Conservation (phyloP, 2,113 vertebrate species). For the Eurystomus gularis region DNA sequence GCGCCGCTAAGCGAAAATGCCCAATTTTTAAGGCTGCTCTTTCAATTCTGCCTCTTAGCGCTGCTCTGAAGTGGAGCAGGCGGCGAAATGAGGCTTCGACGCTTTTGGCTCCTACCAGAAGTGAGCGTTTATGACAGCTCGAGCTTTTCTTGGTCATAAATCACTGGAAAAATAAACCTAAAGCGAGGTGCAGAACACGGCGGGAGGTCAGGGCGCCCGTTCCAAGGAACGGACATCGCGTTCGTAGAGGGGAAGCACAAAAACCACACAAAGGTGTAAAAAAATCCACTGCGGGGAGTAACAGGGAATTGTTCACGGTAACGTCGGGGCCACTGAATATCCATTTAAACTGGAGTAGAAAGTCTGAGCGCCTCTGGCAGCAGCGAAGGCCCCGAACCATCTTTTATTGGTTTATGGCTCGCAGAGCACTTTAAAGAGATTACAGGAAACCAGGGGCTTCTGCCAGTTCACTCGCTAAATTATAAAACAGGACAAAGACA, state of each 20-base stretch:
- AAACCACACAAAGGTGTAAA: background rate
- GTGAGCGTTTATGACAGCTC: background rate
- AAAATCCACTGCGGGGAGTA: background rate
- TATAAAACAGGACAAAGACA: background rate
- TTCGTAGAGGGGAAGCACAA: background rate
- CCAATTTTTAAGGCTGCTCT: background rate
- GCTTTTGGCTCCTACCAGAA: background rate
- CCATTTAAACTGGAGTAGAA: background rate
- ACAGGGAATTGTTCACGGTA: rapidly evolving
- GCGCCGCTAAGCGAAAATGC: background rate
- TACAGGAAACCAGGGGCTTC: background rate
- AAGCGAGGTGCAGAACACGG: background rate
- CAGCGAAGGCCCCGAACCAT: background rate
- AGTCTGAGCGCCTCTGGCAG: background rate
- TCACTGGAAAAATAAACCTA: background rate
- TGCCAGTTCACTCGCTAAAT: background rate
- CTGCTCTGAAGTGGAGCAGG: background rate
- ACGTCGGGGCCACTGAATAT: background rate
- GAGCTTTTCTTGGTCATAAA: background rate
- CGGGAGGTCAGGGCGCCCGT: background rate
- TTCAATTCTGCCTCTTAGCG: background rate
- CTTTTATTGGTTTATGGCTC: background rate
- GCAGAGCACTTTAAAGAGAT: background rate
- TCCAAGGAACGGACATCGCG: background rate
- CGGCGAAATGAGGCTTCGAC: background rate